Evolutionary conservation across 2,113 vertebrate genomes (phyloP).

Genomic region (Neoarius graeffei): DNA sequence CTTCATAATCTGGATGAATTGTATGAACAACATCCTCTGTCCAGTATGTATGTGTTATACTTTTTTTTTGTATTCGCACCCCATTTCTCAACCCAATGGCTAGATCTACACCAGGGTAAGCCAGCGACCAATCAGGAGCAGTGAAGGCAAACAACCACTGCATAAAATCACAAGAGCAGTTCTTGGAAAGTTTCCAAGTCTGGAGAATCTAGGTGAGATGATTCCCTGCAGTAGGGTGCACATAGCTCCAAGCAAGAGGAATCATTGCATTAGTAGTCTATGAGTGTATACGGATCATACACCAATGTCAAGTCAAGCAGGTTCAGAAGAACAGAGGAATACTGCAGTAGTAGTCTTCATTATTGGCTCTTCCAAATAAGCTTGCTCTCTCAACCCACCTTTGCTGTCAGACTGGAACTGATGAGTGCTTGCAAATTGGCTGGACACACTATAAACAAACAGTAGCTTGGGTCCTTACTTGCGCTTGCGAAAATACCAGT

Average conservation of each 20-base stretch:
- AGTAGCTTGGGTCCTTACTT: background rate
- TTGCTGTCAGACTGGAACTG: background rate
- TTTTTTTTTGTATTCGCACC: background rate
- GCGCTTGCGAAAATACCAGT: background rate
- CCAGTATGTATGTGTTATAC: background rate
- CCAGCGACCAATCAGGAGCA: background rate
- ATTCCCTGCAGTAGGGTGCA: background rate
- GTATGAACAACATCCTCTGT: background rate
- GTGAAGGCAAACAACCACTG: background rate
- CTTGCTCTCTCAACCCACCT: background rate
- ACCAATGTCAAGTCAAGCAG: background rate
- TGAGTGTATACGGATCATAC: background rate
- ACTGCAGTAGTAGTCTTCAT: background rate
- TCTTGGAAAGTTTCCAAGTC: background rate
- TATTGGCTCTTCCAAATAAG: background rate
- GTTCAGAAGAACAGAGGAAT: background rate
- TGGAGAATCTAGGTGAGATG: background rate
- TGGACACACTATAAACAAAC: background rate
- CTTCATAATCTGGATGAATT: background rate
- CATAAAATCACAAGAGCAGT: background rate
- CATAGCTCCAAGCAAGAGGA: background rate
- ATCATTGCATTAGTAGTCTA: background rate
- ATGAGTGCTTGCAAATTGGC: background rate
- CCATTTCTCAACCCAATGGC: background rate
- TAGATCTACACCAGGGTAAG: background rate